Evolutionary conservation across 2,797 vertebrate species (phyloP).

Genomic region (Pangasius djambal): DNA sequence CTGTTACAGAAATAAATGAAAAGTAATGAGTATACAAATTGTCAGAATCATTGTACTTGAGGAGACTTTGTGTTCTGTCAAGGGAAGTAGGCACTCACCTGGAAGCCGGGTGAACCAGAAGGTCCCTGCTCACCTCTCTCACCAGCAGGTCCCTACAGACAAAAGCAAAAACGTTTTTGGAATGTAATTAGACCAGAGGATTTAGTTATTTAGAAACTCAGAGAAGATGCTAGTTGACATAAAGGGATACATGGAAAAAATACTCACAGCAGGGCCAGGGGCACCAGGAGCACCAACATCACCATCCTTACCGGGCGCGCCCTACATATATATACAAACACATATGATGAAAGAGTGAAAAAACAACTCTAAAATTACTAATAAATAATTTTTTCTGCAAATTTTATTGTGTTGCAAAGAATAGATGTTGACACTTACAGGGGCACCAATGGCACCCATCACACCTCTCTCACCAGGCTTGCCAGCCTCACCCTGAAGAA

Average conservation of each 20-base stretch:
- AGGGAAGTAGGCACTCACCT: conserved; percentile 69
- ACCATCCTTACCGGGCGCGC: conserved; percentile 85
- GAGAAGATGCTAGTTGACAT: neutral
- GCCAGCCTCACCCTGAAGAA: conserved; percentile 80
- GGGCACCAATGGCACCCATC: conserved; percentile 76
- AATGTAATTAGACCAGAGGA: neutral
- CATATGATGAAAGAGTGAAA: conserved; percentile 40
- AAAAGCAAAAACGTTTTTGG: conserved; percentile 12
- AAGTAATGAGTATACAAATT: conserved; percentile 7
- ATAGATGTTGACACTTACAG: conserved; percentile 72
- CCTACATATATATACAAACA: conserved; percentile 65
- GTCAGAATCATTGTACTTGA: neutral
- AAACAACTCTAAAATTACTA: neutral
- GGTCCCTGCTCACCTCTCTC: conserved; percentile 89
- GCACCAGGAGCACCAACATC: conserved; percentile 86
- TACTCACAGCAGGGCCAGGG: conserved; percentile 82
- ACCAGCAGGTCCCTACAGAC: conserved; percentile 81
- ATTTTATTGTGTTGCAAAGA: neutral
- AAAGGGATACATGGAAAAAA: neutral
- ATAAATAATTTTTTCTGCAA: neutral
- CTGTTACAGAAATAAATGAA: conserved; percentile 63
- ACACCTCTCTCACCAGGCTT: conserved; percentile 86
- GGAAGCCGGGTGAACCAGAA: conserved; percentile 83
- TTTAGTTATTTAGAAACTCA: neutral
- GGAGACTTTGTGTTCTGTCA: neutral